Base-by-base conservation (phyloP, 2,888 invertebrate genomes). In the Marronus borbonicus region DNA sequence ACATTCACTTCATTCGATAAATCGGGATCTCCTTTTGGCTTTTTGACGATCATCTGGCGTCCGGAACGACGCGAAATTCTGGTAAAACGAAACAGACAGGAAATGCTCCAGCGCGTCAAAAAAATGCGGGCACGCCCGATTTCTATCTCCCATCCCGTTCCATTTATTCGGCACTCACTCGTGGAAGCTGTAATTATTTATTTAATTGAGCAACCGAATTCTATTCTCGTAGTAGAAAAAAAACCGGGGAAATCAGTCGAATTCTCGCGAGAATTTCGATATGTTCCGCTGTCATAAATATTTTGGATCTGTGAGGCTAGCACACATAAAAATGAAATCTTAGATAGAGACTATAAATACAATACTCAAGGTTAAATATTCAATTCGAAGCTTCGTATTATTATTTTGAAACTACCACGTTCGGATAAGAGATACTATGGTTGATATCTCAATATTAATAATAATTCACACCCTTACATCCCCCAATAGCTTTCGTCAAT, bases 251-350 rank as follows among this genome's bases (percentile, higher is more conserved):
- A 60, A 28, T 7, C 1, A 20, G 60, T 12, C 60, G 62, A 62
- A 31, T 14, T 62, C 62, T 62, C 62, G 62, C 20, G n/a, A 28
- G 62, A 62, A 62, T 31, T 62, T 62, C 62, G 31, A 31, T 31
- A 31, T 62, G 12, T 62, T 62, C 62, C 62, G 62, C 31, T 31
- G 28, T 62, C 31, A 62, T 62, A 62, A 62, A 62, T 62, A 62
- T 31, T 4, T 14, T 1, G 28, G 28, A 14, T 62, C 20, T 55
- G 14, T 44, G n/a, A 55, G 7, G n/a, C 20, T 36, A 5, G 31
- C 31, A 36, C 31, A 36, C 31, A 36, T 36, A 36, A 36, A 36
- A 4, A 36, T 36, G 31, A 4, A 36, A 36, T 36, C 31, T 36
- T 36, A 36, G 31, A 3, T 36, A 5, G 5, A 5, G 5, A 36